Percentiles rank a stretch among this genome's conserved stretches.
Evolutionary conservation across 2,888 invertebrate species (phyloP).

Genomic region (Drosophila pegasa): DNA sequence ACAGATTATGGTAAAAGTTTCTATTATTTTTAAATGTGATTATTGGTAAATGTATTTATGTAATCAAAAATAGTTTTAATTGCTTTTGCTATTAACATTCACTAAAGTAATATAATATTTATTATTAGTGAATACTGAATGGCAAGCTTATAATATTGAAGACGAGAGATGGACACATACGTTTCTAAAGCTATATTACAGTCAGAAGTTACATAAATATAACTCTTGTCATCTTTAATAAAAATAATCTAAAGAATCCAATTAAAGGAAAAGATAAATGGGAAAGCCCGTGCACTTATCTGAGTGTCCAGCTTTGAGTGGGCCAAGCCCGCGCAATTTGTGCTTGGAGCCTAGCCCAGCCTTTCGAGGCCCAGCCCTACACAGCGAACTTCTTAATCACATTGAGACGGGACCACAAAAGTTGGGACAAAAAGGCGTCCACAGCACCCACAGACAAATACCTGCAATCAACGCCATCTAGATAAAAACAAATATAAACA

Average conservation of each 20-base stretch:
- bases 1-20: no score
- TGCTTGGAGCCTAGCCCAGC: not conserved
- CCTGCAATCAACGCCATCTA: slow-evolving; percentile 78
- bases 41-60: no score
- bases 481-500: slow-evolving; percentile 79
- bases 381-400: slow-evolving; percentile 56
- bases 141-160: no score
- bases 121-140: no score
- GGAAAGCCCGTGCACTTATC: slow-evolving; percentile 31
- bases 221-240: not conserved
- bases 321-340: slow-evolving; percentile 5
- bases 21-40: no score
- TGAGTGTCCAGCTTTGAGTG: slow-evolving; percentile 20
- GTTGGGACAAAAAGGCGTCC: slow-evolving; percentile 27
- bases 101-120: no score
- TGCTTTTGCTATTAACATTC: no score
- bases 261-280: slow-evolving; percentile 27
- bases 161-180: no score
- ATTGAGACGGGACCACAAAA: slow-evolving; percentile 29
- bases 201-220: not conserved
- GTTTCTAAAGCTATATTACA: not conserved
- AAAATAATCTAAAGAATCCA: slow-evolving; percentile 2
- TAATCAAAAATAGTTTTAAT: no score
- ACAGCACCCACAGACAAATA: slow-evolving; percentile 66
- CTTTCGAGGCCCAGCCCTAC: slow-evolving; percentile 11